Base-by-base conservation (phyloP, 2,888 invertebrate genomes). In the Neuroscelio doddi region DNA sequence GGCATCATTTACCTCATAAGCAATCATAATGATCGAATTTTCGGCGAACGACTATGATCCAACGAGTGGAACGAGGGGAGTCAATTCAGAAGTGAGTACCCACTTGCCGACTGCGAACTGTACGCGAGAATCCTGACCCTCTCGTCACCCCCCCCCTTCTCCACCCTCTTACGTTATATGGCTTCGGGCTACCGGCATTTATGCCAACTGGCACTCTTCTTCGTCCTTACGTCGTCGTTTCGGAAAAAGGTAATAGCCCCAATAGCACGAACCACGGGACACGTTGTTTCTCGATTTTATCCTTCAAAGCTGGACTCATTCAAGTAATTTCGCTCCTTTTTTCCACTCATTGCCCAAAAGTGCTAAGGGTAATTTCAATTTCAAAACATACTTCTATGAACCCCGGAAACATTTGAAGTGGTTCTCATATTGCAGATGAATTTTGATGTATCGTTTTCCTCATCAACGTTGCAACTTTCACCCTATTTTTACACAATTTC, bases 1-100 rank as follows among this genome's bases (percentile, higher is more conserved):
- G 87, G 86, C 87, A 86, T 87, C 86, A 87, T 87, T 87, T 87
- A 86, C 87, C 87, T 87, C 86, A 87, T 87, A 87, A 87, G 86
- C 82, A 84, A 84, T 83, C 82, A 83, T 83, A 83, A 84, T 81
- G 83, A 83, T 84, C 80, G 80, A 83, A 83, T 84, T 83, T 84
- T 82, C 80, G 80, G 74, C 79, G 82, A 82, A 81, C 80, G 80
- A 78, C 79, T 80, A 83, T 81, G 84, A 84, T 83, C 83, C 81
- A 78, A 80, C 81, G 82, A 83, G 83, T 83, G 83, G 81, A 83
- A 80, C 80, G 81, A 80, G 76, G 79, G 74, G 81, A 79, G 79
- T 80, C 80, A 80, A 81, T 81, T 82, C 82, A 82, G 76, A 80
- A 82, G 81, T 81, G 80, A 81, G 80, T 80, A 81, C 80, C 82